Conservation (phyloP, 2,888 invertebrate species). For the Pammene fasciana region DNA sequence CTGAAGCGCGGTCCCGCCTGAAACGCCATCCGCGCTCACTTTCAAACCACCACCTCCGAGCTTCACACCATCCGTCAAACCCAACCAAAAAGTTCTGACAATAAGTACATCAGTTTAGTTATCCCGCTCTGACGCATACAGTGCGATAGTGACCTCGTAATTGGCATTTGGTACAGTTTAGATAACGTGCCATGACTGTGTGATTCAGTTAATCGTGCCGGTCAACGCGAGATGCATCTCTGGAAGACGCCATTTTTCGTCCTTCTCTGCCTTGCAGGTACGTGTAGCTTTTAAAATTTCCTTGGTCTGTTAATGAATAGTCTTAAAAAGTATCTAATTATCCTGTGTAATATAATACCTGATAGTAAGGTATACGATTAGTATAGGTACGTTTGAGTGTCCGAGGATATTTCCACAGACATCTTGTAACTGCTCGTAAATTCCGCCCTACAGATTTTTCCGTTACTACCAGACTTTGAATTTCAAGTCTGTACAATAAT, state of each 20-base stretch:
- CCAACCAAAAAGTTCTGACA: not conserved
- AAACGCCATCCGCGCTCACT: slow-evolving; percentile 36
- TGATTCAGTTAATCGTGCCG: slow-evolving; percentile 22
- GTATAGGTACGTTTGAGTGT: too few relatives aligned
- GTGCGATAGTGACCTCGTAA: slow-evolving; percentile 5
- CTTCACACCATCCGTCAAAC: slow-evolving; percentile 12
- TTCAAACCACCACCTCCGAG: slow-evolving; percentile 25
- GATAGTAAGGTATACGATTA: too few relatives aligned
- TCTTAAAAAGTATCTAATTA: too few relatives aligned
- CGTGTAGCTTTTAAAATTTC: slow-evolving; percentile 6
- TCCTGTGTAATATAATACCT: too few relatives aligned
- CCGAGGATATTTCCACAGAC: too few relatives aligned
- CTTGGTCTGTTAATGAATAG: not conserved
- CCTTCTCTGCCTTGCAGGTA: slow-evolving; percentile 32
- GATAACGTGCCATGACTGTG: slow-evolving; percentile 15
- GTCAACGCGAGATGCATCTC: slow-evolving; percentile 20
- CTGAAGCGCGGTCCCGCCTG: slow-evolving; percentile 33
- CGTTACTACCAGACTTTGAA: too few relatives aligned
- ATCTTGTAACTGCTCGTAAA: too few relatives aligned
- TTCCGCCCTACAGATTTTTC: too few relatives aligned
- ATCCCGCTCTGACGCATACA: not conserved
- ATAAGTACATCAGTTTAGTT: not conserved
- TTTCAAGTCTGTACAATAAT: too few relatives aligned
- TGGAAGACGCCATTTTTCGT: slow-evolving; percentile 13
- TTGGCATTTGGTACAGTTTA: slow-evolving; percentile 4